Percentiles rank a stretch among this genome's conserved stretches.
Evolutionary conservation across 2,113 vertebrate species (phyloP).

Genomic region (Maccullochella peelii): DNA sequence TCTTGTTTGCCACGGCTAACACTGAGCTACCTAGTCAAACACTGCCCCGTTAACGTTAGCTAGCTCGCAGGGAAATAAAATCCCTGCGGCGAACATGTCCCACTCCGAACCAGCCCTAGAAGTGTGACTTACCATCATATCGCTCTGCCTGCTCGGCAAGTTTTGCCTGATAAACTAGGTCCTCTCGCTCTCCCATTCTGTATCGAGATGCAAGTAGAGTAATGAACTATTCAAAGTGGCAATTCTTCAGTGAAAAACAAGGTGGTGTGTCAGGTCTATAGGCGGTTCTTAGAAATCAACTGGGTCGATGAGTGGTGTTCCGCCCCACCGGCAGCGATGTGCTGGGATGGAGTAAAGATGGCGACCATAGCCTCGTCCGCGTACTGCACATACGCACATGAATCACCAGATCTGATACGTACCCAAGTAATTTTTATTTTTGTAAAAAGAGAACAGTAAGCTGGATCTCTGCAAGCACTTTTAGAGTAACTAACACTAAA

Average conservation of each 20-base stretch:
- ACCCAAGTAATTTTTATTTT: neutral
- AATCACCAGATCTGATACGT: constrained; percentile 34
- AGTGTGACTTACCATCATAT: constrained; percentile 91
- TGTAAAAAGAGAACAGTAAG: neutral
- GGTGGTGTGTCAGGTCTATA: constrained; percentile 68
- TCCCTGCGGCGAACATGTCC: constrained; percentile 53
- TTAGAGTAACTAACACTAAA: neutral
- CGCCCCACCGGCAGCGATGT: constrained; percentile 79
- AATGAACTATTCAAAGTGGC: constrained; percentile 74
- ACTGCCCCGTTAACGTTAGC: constrained; percentile 29
- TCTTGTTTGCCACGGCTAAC: constrained; percentile 35
- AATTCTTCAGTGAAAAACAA: constrained; percentile 74
- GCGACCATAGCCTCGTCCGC: constrained; percentile 80
- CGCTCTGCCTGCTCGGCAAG: constrained; percentile 97
- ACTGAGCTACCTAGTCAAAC: constrained; percentile 4
- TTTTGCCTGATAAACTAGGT: constrained; percentile 96
- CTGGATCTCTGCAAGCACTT: too few relatives aligned
- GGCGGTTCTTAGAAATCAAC: constrained; percentile 75
- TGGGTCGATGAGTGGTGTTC: constrained; percentile 77
- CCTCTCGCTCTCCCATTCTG: constrained; percentile 94
- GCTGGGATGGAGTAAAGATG: constrained; percentile 80
- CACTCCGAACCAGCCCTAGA: constrained; percentile 15
- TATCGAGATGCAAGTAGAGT: constrained; percentile 78
- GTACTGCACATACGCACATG: constrained; percentile 80
- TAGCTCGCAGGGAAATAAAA: constrained; percentile 24